Evolutionary conservation across 2,113 vertebrate species (phyloP), one percentile per base, ranked within the genome.

Genomic region (Chamaetylas fuelleborni): DNA sequence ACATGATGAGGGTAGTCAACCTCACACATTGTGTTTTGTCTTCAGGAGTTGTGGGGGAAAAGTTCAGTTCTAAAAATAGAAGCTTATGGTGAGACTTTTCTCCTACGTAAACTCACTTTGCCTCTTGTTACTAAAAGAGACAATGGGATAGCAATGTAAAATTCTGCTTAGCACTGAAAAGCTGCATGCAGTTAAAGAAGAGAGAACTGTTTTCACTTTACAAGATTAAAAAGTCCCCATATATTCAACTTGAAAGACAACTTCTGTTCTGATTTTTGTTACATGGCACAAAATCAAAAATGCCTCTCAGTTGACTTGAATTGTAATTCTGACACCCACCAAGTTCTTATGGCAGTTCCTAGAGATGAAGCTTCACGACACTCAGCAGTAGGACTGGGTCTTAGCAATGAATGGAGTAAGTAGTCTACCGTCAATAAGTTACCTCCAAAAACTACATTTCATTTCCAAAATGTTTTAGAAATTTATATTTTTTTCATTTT

Each of bases 11-110:
- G 92, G 25, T 23, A 95, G 84, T 80, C 92, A 86, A 66, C 65
- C 77, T 91, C 34, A 20, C 90, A 86, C 86, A 92, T 73, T 57
- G 84, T 95, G 79, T 93, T 96, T 96, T 96, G 96, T 90, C 92
- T 97, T 91, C 78, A 70, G n/a, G 71, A 82, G 74, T 77, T 83
- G 66, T 71, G 71, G 67, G 50, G 83, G 33, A 83, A 93, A 85
- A 74, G 66, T 80, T 93, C 78, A 81, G 65, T 48, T 92, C 92
- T 95, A 96, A 96, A 95, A 95, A 92, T 62, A 90, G 86, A 92
- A 90, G 26, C 65, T 91, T 60, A 87, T 2, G 20, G 62, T 78
- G 71, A 92, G 69, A 93, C 61, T 74, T 65, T 54, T 81, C 80
- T 83, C 77, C 90, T 78, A 86, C 12, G 5, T 80, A 94, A 94